phyloP scores from a whole-genome alignment of 2,113 vertebrate species.

The Coracopsis vasa region DNA sequence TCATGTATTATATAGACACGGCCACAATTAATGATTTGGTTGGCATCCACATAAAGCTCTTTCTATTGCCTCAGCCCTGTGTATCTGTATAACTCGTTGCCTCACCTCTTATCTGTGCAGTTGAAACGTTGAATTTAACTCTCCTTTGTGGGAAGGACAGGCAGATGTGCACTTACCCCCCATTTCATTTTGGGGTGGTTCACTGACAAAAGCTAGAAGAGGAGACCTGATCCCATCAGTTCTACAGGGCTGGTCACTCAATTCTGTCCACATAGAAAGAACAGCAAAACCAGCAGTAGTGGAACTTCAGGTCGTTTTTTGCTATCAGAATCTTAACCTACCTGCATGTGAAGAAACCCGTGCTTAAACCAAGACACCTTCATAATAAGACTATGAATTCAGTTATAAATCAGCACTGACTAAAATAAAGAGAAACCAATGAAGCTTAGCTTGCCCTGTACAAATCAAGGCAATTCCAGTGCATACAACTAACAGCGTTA shows the following conservation, averaged over 20 bases:
- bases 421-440: background rate
- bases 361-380: background rate
- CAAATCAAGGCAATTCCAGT: background rate
- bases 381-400: background rate
- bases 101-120: background rate
- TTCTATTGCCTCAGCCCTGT: background rate
- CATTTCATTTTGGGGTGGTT: background rate
- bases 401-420: background rate
- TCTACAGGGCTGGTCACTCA: background rate
- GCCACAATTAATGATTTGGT: background rate
- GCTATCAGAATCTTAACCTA: background rate
- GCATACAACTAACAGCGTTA: background rate
- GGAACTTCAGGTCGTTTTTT: background rate
- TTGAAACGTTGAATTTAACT: background rate
- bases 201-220: background rate
- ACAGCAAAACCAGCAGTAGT: background rate
- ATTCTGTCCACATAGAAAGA: background rate
- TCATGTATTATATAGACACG: background rate
- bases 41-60: background rate
- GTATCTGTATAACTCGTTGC: background rate
- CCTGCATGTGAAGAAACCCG: background rate
- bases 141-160: background rate
- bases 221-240: rapidly evolving
- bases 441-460: background rate
- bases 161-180: background rate